These are phyloP conservation scores for Bellardia pandia DNA, from an alignment of 2,888 invertebrate species.

Conservation along the genomic window DNA sequence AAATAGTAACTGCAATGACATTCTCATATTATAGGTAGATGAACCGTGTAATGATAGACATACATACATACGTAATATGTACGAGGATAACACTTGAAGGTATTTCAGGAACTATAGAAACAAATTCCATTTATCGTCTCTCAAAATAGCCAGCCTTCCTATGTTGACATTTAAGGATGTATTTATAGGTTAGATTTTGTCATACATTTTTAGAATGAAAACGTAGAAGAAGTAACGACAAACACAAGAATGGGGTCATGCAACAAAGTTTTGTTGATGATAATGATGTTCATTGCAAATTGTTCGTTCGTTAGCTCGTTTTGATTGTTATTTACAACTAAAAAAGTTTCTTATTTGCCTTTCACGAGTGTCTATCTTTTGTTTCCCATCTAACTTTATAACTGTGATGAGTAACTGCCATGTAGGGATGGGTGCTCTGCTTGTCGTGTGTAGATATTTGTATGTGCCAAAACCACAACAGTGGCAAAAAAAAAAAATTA, in stretches of 20 bases:
- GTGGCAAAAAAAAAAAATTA: not conserved
- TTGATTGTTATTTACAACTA: conserved; percentile 21
- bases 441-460: not conserved
- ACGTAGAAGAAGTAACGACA: not conserved
- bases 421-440: conserved; percentile 4
- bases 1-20: too few relatives aligned
- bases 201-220: conserved; percentile 28
- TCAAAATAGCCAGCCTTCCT: not conserved
- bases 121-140: too few relatives aligned
- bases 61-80: too few relatives aligned
- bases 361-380: conserved; percentile 5
- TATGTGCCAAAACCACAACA: conserved; percentile 7
- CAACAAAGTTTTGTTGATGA: conserved; percentile 50
- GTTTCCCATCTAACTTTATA: conserved; percentile 16
- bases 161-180: not conserved
- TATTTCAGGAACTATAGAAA: too few relatives aligned
- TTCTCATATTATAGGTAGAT: too few relatives aligned
- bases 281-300: conserved; percentile 35
- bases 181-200: not conserved
- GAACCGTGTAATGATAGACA: too few relatives aligned
- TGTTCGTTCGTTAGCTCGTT: conserved; percentile 28
- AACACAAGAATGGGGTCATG: conserved; percentile 66
- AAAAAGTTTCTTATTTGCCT: conserved; percentile 32
- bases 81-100: too few relatives aligned
- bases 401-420: not conserved